Evolutionary conservation across 2,888 invertebrate genomes (phyloP), one percentile per base, ranked within the genome.

Genomic region (Tiphia femorata): DNA sequence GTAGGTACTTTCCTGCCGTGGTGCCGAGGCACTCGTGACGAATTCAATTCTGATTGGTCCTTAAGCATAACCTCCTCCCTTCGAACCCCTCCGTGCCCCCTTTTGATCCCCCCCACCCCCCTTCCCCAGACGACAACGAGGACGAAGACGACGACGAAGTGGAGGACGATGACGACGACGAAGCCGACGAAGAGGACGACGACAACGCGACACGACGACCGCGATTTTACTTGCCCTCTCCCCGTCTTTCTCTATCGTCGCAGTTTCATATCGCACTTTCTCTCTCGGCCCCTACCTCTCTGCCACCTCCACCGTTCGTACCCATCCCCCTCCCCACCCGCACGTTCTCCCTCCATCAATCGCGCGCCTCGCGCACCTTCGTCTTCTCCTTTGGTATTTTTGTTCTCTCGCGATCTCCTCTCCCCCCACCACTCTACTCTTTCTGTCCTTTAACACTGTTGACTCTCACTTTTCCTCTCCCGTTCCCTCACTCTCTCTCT

Each of bases 41-140:
- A 86, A 87, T 87, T 85, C 85, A 82, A 85, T 86, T 85, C 86
- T 86, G 83, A 88, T 88, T 88, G 87, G 88, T 85, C 84, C 85
- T 83, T 80, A 81, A 84, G 84, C 84, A 83, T 78, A 79, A 75
- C 81, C 81, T 79, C 80, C 82, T 69, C 80, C 76, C 78, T 76
- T 76, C 67, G 73, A 72, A 69, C 72, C 72, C 71, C 62, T 72
- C 72, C 72, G 61, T 68, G 12, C 33, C 33, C 33, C 33, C 12
- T n/a, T 30, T 8, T 30, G 30, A n/a, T 6, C 33, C 33, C 33
- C 14, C 3, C 4, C 14, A 14, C 70, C 72, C 72, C 72, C 65
- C 73, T 50, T 38, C 47, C 38, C 42, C 54, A 55, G 52, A 49
- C 54, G 23, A 49, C 4, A n/a, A 8, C 55, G 46, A 21, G 38